Base-by-base conservation (phyloP, 2,113 vertebrate species). In the Centropristis striata region DNA sequence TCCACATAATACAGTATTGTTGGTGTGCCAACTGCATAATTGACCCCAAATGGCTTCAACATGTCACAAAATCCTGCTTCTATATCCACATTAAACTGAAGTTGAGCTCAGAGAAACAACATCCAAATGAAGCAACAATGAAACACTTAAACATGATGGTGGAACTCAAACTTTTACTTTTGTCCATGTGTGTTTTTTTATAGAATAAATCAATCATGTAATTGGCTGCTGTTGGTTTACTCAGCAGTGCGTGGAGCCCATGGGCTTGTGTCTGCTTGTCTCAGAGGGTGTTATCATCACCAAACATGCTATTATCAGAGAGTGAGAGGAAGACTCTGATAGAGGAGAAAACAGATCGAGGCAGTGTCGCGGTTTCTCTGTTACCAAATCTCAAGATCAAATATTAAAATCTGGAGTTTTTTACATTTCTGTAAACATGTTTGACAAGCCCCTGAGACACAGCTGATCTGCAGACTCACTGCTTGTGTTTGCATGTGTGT, bases 221-320 rank as follows among this genome's bases (percentile, higher is more conserved):
- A 6, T 32, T 32, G 6, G 32, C 32, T 6, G 32, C 32, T 3
- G 32, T 6, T 32, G 32, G 32, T 32, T 32, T 14, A 15, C 10
- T 51, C 16, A 16, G 16, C 44, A 55, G 42, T 1, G 4, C 18
- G 28, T n/a, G 47, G 4, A 36, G 4, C 53, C 46, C 42, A 8
- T 0, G 51, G 75, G 51, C 78, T 50, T 84, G 89, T 81, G 20
- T 57, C 18, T 60, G 44, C 85, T 71, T 86, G 88, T 90, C 70
- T 78, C 64, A n/a, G 57, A 21, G 23, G 36, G 23, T 14, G 47
- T 60, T 28, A 70, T 71, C 74, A 61, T 8, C 21, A 14, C 44
- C 54, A 64, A 57, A 78, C 49, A 66, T 32, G 6, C 6, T 32
- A 32, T 32, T 32, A 32, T 32, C 6, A 32, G 4, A 32, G 8